A percentile compares a stretch with the other conserved stretches of the same genome.
Evolutionary conservation across 1,140 invertebrate genomes (phyloP).

Genomic region (Phymorhynchus buccinoides): DNA sequence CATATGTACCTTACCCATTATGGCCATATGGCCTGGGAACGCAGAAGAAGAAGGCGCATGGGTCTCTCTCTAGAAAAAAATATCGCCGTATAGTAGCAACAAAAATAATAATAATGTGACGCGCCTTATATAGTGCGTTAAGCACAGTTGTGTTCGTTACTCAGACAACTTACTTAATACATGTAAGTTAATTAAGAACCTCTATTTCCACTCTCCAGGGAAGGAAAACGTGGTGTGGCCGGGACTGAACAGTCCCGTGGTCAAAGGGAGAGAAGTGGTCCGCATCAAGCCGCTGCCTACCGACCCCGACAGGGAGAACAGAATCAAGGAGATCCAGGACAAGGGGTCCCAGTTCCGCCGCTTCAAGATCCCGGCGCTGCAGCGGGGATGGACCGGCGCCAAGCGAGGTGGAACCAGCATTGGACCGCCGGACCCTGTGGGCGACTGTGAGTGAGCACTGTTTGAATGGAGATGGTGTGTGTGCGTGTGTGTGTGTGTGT

Average conservation of each 20-base stretch:
- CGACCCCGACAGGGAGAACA: constrained; percentile 82
- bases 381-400: constrained; percentile 90
- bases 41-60: too few species aligned
- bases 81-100: neutral
- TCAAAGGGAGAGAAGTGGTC: constrained; percentile 84
- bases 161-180: neutral
- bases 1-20: too few species aligned
- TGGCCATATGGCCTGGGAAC: too few species aligned
- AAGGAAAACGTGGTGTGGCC: constrained; percentile 81
- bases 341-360: constrained; percentile 78
- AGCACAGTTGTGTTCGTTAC: too few species aligned
- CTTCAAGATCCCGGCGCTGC: constrained; percentile 76
- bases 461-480: too few species aligned
- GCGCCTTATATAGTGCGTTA: neutral
- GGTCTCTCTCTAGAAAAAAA: too few species aligned
- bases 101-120: neutral
- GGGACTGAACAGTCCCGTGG: constrained; percentile 88
- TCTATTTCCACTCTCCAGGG: constrained; percentile 40
- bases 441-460: constrained; percentile 66
- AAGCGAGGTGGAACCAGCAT: constrained; percentile 87
- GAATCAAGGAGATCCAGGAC: constrained; percentile 82
- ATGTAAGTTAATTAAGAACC: neutral
- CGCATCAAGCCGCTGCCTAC: constrained; percentile 81
- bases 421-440: constrained; percentile 88
- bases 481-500: too few species aligned